Evolutionary conservation across 2,113 vertebrate genomes (phyloP).

Genomic region (Chinchilla lanigera): DNA sequence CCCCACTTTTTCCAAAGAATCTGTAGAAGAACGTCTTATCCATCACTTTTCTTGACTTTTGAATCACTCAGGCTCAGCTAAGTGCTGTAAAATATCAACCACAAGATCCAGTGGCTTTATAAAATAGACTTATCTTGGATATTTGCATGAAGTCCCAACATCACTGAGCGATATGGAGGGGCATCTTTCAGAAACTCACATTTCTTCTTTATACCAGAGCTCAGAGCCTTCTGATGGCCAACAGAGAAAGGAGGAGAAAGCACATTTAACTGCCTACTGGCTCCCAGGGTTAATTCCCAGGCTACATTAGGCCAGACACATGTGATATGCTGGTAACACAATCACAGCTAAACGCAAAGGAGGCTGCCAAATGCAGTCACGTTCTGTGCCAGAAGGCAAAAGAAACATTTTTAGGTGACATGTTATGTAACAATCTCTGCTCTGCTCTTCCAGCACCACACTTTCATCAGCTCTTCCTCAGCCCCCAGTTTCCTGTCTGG

Average conservation of each 20-base stretch:
- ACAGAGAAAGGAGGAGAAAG: not conserved
- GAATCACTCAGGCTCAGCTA: not conserved
- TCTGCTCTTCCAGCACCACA: not conserved
- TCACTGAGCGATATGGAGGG: not conserved
- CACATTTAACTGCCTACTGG: not conserved
- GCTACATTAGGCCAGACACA: not conserved
- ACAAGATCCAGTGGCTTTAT: not conserved
- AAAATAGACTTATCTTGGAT: not conserved
- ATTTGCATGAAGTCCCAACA: not conserved
- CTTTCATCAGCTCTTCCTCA: not conserved
- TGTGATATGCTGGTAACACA: not conserved
- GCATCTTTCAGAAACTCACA: not conserved
- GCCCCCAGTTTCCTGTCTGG: not conserved
- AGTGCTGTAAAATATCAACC: not conserved
- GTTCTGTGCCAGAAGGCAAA: not conserved
- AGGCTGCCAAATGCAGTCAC: no score
- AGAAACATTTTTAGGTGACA: not conserved
- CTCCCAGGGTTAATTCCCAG: not conserved
- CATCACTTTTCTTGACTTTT: not conserved
- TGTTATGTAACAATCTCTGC: fast-evolving
- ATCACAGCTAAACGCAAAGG: not conserved
- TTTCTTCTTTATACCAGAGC: no score
- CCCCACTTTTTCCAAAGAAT: not conserved
- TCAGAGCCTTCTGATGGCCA: not conserved
- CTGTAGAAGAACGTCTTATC: not conserved